These are phyloP conservation scores for Hippocampus abdominalis DNA, from an alignment of 2,113 vertebrate species.

Conservation along the genomic window DNA sequence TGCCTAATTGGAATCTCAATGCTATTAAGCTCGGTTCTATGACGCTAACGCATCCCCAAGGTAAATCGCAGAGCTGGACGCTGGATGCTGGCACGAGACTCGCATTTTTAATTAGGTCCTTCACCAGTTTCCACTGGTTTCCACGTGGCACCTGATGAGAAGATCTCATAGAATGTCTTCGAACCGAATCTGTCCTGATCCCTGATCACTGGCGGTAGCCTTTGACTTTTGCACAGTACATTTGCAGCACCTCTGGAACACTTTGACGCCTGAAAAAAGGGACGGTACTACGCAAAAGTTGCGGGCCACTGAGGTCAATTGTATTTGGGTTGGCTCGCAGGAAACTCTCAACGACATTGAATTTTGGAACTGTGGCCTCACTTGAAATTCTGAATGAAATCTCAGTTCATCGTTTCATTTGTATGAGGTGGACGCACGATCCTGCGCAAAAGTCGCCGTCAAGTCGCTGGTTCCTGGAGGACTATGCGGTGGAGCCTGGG, in stretches of 20 bases:
- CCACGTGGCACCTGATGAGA: background rate
- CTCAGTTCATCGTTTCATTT: conserved; percentile 49
- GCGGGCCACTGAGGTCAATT: background rate
- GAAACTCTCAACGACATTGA: no score
- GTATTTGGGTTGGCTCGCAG: no score
- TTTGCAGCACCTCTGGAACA: background rate
- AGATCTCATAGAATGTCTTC: background rate
- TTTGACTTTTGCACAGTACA: background rate
- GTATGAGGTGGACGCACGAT: conserved; percentile 49
- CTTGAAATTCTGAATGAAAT: conserved; percentile 30
- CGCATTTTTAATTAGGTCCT: background rate
- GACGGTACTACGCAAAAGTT: conserved; percentile 7
- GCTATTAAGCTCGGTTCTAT: conserved; percentile 57
- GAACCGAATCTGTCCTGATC: background rate
- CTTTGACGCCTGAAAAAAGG: background rate
- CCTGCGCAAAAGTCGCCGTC: background rate
- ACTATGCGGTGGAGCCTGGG: background rate
- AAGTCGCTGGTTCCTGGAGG: background rate
- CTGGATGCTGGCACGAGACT: background rate
- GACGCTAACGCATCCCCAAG: conserved; percentile 39
- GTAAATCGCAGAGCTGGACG: background rate
- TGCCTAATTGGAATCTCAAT: conserved; percentile 37
- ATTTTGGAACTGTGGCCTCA: no score
- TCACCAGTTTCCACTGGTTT: background rate
- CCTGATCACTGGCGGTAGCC: background rate